phyloP scores from a whole-genome alignment of 1,140 invertebrate genomes.

The Hyposmocoma kahamanoa region DNA sequence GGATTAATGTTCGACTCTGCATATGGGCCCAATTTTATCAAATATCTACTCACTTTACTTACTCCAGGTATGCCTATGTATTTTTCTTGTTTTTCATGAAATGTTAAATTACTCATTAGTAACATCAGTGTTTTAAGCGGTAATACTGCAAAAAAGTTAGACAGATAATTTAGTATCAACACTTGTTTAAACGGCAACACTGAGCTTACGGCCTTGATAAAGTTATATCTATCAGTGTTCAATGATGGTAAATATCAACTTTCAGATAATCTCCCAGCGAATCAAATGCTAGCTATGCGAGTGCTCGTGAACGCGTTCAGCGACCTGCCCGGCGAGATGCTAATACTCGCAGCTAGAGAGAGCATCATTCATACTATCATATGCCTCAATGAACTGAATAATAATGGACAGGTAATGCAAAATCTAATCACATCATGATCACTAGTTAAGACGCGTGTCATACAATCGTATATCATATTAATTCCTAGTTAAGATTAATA shows the following conservation, averaged over 20 bases:
- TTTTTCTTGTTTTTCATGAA: not conserved
- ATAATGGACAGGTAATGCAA: constrained; percentile 79
- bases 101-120: not conserved
- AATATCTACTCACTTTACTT: constrained; percentile 52
- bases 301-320: constrained; percentile 85
- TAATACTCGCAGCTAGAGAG: constrained; percentile 75
- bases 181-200: no score
- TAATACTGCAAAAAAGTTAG: no score
- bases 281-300: constrained; percentile 85
- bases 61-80: constrained; percentile 40
- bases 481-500: no score
- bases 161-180: no score
- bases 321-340: constrained; percentile 76
- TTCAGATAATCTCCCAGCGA: constrained; percentile 74
- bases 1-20: constrained; percentile 73
- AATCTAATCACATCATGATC: no score
- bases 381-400: constrained; percentile 75
- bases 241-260: constrained; percentile 10
- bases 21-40: constrained; percentile 46
- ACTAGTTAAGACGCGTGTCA: no score
- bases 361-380: constrained; percentile 75
- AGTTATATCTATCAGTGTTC: no score
- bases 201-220: no score
- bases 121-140: not conserved
- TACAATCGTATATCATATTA: no score